A percentile compares a stretch with the other conserved stretches of the same genome.
Conservation (phyloP, 2,797 vertebrate genomes). For the Vultur gryphus region DNA sequence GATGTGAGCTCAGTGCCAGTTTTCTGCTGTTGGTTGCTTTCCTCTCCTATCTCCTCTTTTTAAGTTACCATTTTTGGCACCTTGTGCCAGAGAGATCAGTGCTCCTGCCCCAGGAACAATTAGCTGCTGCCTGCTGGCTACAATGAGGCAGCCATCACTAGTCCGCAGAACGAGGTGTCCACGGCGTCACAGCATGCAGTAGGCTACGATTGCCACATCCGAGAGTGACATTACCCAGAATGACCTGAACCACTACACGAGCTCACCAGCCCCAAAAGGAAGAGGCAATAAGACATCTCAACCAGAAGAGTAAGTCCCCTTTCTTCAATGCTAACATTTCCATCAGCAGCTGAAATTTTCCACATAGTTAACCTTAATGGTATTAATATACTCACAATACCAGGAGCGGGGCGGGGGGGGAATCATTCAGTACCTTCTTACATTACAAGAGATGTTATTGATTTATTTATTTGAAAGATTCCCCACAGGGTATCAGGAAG, state of each 20-base stretch:
- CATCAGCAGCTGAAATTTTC: not conserved
- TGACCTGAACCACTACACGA: not conserved
- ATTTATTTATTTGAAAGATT: not conserved
- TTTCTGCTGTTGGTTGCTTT: not conserved
- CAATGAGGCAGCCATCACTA: not conserved
- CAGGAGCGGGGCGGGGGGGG: not conserved
- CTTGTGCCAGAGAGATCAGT: not conserved
- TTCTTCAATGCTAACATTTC: not conserved
- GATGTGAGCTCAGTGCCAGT: not conserved
- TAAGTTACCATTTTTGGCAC: not conserved
- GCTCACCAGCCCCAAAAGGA: not conserved
- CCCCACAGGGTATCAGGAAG: not conserved
- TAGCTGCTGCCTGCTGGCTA: not conserved
- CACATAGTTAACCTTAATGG: not conserved
- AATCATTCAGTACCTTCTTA: not conserved
- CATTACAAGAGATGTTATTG: not conserved
- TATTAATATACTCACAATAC: not conserved
- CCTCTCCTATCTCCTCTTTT: not conserved
- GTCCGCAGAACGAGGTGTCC: not conserved
- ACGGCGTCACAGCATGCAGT: not conserved
- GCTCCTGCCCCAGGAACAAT: not conserved
- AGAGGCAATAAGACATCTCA: not conserved
- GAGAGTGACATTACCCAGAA: not conserved
- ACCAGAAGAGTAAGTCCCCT: not conserved
- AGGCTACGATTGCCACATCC: not conserved